Conservation (phyloP, 2,888 invertebrate genomes). For the Nemurella pictetii region DNA sequence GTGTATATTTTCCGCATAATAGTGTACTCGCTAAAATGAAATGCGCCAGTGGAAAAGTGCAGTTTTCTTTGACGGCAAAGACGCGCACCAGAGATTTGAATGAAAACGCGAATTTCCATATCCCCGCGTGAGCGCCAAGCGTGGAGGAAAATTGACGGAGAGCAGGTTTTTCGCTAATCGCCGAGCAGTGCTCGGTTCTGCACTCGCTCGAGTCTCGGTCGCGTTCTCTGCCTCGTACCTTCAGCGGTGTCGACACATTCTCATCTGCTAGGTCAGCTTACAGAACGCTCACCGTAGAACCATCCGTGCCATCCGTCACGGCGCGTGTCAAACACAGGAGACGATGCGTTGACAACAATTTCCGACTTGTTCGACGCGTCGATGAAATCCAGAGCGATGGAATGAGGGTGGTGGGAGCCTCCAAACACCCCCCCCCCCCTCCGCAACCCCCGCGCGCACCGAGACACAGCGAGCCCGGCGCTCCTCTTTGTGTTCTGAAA, state of each 20-base stretch:
- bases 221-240: not conserved
- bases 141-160: too few relatives aligned
- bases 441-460: not conserved
- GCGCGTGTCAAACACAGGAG: conserved; percentile 24
- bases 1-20: too few relatives aligned
- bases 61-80: too few relatives aligned
- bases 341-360: conserved; percentile 24
- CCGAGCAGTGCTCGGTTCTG: too few relatives aligned
- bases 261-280: not conserved
- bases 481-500: not conserved
- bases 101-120: too few relatives aligned
- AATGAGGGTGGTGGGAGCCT: not conserved
- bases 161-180: too few relatives aligned
- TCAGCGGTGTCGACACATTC: not conserved
- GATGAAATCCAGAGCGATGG: not conserved
- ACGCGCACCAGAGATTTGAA: too few relatives aligned
- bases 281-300: not conserved
- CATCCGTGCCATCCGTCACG: conserved; percentile 20
- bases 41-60: too few relatives aligned
- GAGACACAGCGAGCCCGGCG: not conserved
- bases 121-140: too few relatives aligned
- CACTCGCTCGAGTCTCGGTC: not conserved
- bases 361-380: not conserved
- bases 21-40: too few relatives aligned
- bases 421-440: not conserved